phyloP scores from a whole-genome alignment of 2,797 vertebrate species.

The Chelidonichthys spinosus region DNA sequence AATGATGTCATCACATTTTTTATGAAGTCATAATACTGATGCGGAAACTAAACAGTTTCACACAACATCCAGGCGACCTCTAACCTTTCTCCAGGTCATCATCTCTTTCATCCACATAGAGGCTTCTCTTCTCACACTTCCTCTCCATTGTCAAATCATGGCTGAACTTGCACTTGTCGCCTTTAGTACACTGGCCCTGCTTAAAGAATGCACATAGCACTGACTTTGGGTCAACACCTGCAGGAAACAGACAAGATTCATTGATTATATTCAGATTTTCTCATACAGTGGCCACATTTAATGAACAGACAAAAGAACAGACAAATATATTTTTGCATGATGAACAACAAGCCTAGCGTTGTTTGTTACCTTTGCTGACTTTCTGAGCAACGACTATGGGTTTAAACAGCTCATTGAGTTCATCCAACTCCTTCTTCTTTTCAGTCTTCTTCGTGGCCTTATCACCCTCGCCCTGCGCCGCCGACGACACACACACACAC shows the following conservation, averaged over 20 bases:
- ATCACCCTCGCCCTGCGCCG: conserved; percentile 84
- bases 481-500: conserved; percentile 54
- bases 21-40: too few species aligned
- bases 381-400: conserved; percentile 96
- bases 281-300: too few species aligned
- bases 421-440: conserved; percentile 96
- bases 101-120: conserved; percentile 96
- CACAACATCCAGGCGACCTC: background rate
- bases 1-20: too few species aligned
- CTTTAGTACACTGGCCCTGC: conserved; percentile 98
- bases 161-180: conserved; percentile 99
- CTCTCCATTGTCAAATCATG: conserved; percentile 96
- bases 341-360: too few species aligned
- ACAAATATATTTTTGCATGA: background rate
- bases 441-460: conserved; percentile 91
- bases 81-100: conserved; percentile 95
- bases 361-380: conserved; percentile 93
- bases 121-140: conserved; percentile 95
- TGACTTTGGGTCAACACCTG: conserved; percentile 97
- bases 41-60: too few species aligned
- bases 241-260: background rate
- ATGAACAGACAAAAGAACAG: too few species aligned
- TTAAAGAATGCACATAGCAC: conserved; percentile 99
- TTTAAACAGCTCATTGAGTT: conserved; percentile 98
- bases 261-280: background rate